phyloP scores from a whole-genome alignment of 1,140 invertebrate genomes.

The Notospermus geniculatus region DNA sequence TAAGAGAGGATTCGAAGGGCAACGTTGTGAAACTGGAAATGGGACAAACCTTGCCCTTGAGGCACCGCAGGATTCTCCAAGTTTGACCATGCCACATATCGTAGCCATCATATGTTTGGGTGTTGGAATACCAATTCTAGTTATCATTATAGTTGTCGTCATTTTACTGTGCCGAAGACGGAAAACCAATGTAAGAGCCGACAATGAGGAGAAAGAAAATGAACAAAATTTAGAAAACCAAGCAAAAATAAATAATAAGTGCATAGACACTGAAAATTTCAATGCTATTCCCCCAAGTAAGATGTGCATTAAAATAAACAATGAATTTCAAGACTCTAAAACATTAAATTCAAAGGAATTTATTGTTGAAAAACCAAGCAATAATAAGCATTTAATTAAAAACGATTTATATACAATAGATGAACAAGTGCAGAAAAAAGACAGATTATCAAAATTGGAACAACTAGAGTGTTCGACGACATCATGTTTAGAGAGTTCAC shows the following conservation, averaged over 20 bases:
- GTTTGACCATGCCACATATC: constrained; percentile 33
- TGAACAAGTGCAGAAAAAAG: constrained; percentile 9
- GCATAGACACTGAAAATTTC: constrained; percentile 26
- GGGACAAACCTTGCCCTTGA: neutral
- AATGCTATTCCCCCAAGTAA: constrained; percentile 22
- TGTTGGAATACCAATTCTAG: constrained; percentile 41
- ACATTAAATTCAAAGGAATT: constrained; percentile 19
- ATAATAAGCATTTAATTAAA: constrained; percentile 31
- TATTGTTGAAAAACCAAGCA: constrained; percentile 27
- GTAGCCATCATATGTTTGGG: constrained; percentile 44
- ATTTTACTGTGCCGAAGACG: constrained; percentile 33
- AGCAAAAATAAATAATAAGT: constrained; percentile 42
- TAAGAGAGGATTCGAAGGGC: constrained; percentile 25
- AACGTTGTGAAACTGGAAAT: constrained; percentile 16
- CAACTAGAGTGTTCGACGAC: no score
- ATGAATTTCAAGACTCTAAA: constrained; percentile 28
- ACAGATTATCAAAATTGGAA: neutral
- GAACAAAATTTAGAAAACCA: constrained; percentile 40
- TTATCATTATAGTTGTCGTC: constrained; percentile 40
- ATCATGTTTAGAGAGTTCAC: no score
- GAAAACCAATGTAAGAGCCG: constrained; percentile 18
- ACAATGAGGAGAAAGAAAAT: constrained; percentile 38
- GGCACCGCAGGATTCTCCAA: neutral
- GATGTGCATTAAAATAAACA: constrained; percentile 18
- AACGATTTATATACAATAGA: constrained; percentile 19